Evolutionary conservation across 1,140 invertebrate genomes (phyloP).

Genomic region (Halictus rubicundus): DNA sequence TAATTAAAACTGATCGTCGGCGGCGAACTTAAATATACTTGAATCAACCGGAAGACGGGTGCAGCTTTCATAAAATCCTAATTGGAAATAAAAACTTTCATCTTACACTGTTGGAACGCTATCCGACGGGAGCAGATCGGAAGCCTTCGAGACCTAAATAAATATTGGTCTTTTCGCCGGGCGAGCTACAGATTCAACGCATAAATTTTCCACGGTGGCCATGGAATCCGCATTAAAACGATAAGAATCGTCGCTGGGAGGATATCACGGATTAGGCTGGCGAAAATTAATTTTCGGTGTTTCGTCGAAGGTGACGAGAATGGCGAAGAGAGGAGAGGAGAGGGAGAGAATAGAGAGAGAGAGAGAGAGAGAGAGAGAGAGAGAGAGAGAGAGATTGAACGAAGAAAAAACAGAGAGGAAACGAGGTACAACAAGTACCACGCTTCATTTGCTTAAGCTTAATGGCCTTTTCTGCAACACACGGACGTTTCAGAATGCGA

Average conservation of each 20-base stretch:
- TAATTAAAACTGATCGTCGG: neutral
- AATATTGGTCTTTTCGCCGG: constrained; percentile 25
- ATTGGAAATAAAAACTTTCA: neutral
- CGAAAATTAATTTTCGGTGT: constrained; percentile 10
- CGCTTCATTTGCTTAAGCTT: constrained; percentile 42
- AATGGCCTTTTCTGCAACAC: constrained; percentile 25
- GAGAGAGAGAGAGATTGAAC: too few species aligned
- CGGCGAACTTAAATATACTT: neutral
- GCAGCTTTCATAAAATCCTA: neutral
- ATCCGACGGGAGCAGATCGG: neutral
- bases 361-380: too few species aligned
- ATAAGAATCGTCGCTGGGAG: neutral
- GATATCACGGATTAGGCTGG: constrained; percentile 21
- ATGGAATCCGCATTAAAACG: constrained; percentile 24
- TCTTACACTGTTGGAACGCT: neutral
- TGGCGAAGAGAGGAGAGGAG: too few species aligned
- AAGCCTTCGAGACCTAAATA: constrained; percentile 19
- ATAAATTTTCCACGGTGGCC: constrained; percentile 14
- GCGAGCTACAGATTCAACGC: neutral
- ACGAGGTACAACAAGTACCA: constrained; percentile 13
- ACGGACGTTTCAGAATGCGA: constrained; percentile 35
- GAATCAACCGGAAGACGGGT: neutral
- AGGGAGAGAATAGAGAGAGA: too few species aligned
- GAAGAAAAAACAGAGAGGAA: neutral
- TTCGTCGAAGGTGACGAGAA: neutral